Base-by-base conservation (phyloP, 1,140 invertebrate genomes). In the Microplitis mediator region DNA sequence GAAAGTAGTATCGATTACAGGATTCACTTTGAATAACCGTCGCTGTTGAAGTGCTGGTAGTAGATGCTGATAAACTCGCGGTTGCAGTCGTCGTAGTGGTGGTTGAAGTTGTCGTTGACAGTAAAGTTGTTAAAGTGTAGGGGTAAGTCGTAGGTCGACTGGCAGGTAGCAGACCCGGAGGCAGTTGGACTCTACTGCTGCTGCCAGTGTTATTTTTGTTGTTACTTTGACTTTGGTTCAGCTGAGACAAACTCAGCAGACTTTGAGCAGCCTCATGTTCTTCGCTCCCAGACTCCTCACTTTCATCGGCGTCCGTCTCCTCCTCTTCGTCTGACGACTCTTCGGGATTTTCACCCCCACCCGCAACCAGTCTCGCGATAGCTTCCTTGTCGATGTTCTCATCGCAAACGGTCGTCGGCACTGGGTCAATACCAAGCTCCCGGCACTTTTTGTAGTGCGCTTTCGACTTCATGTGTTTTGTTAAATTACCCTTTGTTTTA, bases 381-480 rank as follows among this genome's bases (percentile, higher is more conserved):
- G 90, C 91, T 34, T 91, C 91, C 74, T 90, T 89, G 77, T 93
- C 92, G 73, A 92, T 92, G 71, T 93, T 91, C 5, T 89, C 88
- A 34, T 93, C 92, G 62, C 92, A 91, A 80, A 90, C 93, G n/a
- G 89, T 89, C 32, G 90, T 93, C 67, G 93, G 95, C 32, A 93
- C 92, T 11, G 93, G 91, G 75, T 89, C 89, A 54, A 96, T 91
- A 13, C 94, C 94, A 62, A 96, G 86, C 79, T 97, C 95, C 5
- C 94, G 89, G 87, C 97, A 97, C 77, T 95, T 95, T 83, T 97
- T 97, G 79, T 94, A 95, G 84, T 99, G 98, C 0, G 97, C 94
- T 88, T 99, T 99, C 13, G 97, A 99, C 81, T 98, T 98, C 94
- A 99, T 97, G 84, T 99, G 98, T 86, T 99, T 99, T 0, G 97